Evolutionary conservation across 1,140 invertebrate genomes (phyloP).

Genomic region (Stegodyphus dumicola): DNA sequence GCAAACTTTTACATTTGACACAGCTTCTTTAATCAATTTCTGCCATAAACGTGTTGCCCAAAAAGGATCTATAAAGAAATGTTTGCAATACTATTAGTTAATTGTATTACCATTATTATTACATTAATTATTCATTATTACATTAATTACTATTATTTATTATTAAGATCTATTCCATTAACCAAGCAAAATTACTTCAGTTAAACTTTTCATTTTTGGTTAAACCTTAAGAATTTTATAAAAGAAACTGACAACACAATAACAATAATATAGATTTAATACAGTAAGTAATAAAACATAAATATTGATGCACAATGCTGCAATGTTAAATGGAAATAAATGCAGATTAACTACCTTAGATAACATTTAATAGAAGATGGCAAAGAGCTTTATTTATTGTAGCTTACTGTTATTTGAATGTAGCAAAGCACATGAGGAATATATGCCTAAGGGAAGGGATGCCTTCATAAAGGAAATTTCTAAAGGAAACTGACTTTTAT

Average conservation of each 20-base stretch:
- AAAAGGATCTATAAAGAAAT: conserved; percentile 42
- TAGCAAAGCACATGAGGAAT: no score
- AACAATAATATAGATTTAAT: not conserved
- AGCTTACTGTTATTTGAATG: no score
- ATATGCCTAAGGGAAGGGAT: no score
- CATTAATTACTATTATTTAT: not conserved
- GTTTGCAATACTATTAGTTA: not conserved
- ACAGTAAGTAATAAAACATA: no score
- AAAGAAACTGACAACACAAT: not conserved
- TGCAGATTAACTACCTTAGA: no score
- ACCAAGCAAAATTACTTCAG: no score
- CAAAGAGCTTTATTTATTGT: no score
- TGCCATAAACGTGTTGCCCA: conserved; percentile 59
- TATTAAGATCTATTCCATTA: not conserved
- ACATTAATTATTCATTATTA: not conserved
- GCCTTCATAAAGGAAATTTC: no score
- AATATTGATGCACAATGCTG: no score
- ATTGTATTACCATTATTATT: not conserved
- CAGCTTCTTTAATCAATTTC: conserved; percentile 26
- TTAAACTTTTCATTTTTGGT: not conserved
- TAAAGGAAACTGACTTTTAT: no score
- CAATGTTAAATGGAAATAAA: no score
- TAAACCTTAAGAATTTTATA: not conserved
- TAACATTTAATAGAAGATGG: no score
- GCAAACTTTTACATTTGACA: conserved; percentile 29